Evolutionary conservation across 2,113 vertebrate genomes (phyloP).

Genomic region (Cinclus mexicanus): DNA sequence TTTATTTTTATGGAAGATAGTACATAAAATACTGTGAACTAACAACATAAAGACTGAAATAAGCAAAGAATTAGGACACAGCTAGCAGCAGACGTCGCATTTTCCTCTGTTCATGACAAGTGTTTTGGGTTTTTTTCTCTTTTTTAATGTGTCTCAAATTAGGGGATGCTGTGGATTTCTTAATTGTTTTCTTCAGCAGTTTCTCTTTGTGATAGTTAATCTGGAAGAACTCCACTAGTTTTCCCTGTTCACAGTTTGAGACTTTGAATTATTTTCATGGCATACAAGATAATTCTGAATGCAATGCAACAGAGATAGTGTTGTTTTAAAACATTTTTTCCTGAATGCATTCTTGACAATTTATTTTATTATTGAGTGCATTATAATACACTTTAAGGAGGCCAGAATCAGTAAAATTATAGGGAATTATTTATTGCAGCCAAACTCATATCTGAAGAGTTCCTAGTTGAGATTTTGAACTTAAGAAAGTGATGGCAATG

Average conservation of each 20-base stretch:
- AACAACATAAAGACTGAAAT: background rate
- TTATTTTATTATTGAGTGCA: background rate
- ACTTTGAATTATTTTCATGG: background rate
- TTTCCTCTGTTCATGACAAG: background rate
- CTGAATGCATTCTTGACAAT: background rate
- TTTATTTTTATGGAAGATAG: background rate
- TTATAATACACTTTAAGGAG: background rate
- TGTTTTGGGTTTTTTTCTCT: rapidly evolving
- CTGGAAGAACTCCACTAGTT: background rate
- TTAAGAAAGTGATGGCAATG: background rate
- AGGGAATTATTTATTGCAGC: background rate
- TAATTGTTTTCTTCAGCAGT: background rate
- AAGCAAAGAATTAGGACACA: background rate
- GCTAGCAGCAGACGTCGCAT: background rate
- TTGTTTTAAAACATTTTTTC: background rate
- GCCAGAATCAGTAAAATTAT: background rate
- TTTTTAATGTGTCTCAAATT: background rate
- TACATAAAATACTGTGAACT: background rate
- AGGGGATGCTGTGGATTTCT: background rate
- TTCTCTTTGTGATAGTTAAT: background rate
- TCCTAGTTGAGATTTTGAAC: background rate
- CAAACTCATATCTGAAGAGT: background rate
- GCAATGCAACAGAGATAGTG: background rate
- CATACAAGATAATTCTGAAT: background rate
- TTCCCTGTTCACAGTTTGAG: background rate